phyloP scores from a whole-genome alignment of 2,113 vertebrate species.

The Sorex araneus region DNA sequence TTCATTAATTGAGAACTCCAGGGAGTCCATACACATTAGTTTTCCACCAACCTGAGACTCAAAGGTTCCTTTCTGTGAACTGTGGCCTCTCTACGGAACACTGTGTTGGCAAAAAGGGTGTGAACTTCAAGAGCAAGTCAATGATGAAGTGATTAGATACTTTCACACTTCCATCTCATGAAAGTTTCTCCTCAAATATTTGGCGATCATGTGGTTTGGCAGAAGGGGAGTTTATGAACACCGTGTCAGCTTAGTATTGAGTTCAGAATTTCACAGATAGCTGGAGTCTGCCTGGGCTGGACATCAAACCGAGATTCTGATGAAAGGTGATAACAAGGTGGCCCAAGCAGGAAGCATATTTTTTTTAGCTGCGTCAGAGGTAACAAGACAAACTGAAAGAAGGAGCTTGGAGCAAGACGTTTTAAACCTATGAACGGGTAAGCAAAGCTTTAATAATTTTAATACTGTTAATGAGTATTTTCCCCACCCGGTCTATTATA shows the following conservation, averaged over 20 bases:
- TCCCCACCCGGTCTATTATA: background rate
- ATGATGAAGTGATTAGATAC: background rate
- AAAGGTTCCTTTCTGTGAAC: background rate
- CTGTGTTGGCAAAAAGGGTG: background rate
- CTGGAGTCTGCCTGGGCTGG: background rate
- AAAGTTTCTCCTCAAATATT: background rate
- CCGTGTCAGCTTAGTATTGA: background rate
- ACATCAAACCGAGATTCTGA: slow-evolving; percentile 14
- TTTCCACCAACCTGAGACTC: background rate
- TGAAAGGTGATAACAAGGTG: slow-evolving; percentile 42
- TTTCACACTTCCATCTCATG: background rate
- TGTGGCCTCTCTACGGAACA: rapidly evolving
- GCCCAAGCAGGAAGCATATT: background rate
- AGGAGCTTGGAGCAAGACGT: background rate
- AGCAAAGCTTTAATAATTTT: slow-evolving; percentile 16
- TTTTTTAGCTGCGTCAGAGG: background rate
- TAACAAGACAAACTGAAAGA: background rate
- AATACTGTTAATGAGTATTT: background rate
- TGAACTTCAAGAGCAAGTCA: background rate
- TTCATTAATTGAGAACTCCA: background rate
- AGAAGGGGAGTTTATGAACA: background rate
- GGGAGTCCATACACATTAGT: background rate
- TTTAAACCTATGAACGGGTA: background rate
- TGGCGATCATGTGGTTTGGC: background rate
- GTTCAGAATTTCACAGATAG: background rate